Base-by-base conservation (phyloP, 2,797 vertebrate genomes). In the Lepus oiostolus region DNA sequence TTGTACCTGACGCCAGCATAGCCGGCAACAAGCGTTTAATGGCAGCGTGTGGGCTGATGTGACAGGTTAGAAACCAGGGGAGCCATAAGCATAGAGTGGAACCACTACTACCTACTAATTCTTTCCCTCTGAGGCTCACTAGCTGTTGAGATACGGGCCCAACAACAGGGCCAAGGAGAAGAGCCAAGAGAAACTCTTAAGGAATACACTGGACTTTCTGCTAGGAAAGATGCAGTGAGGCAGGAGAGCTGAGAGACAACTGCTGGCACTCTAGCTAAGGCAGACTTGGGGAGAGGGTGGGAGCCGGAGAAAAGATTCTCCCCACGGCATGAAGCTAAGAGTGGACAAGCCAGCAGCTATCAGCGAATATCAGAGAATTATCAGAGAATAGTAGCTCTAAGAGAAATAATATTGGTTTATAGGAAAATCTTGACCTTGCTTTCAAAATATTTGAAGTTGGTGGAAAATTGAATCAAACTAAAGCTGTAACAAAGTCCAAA, bases 361-460 rank as follows among this genome's bases (percentile, higher is more conserved):
- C 54, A 7, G 14, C 17, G 19, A 58, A 16, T 16, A 58, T 58
- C 54, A 58, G 54, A 58, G 54, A 58, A 58, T 58, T 58, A 16
- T 58, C 54, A 58, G 13, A 71, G 62, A 79, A 63, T 65, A 81
- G 58, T 1, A 90, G 70, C 14, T 72, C 7, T 19, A 79, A 75
- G 67, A 26, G 10, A 35, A 47, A 42, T 42, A 42, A 38, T 42
- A 32, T 21, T 67, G 38, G 38, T n/a, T 87, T 65, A 32, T 50
- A 68, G 38, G 62, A 74, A 90, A 74, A 28, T 50, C n/a, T 22
- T 28, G 9, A 19, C 87, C n/a, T 70, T 67, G 70, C 35, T 72
- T 93, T 81, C 58, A 80, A 84, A 75, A 54, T 71, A 81, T 67
- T 12, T 81, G 67, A 90, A 92, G 75, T 24, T 71, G 35, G 12